Evolutionary conservation across 1,140 invertebrate species (phyloP).

Genomic region (Notospermus geniculatus): DNA sequence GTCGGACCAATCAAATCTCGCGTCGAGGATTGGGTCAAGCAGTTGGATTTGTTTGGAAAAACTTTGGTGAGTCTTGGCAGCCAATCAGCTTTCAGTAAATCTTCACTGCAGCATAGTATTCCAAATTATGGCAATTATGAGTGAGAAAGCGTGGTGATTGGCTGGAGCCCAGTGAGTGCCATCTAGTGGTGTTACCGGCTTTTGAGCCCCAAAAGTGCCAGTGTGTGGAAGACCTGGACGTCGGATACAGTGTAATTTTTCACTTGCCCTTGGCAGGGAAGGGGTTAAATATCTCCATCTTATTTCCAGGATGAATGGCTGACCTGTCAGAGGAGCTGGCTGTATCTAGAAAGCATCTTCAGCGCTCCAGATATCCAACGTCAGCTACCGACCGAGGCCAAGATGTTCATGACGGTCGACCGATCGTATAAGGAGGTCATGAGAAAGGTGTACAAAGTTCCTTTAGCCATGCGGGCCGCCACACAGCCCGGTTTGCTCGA

Average conservation of each 20-base stretch:
- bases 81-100: no score
- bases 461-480: constrained; percentile 53
- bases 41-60: constrained; percentile 72
- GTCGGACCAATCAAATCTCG: constrained; percentile 76
- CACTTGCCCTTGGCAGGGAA: neutral
- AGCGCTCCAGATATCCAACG: constrained; percentile 83
- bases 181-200: no score
- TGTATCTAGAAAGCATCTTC: constrained; percentile 85
- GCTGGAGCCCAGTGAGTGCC: no score
- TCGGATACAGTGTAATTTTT: no score
- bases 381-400: constrained; percentile 79
- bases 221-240: no score
- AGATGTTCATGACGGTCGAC: constrained; percentile 78
- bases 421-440: constrained; percentile 85
- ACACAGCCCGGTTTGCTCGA: constrained; percentile 55
- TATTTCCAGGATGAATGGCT: constrained; percentile 75
- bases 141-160: no score
- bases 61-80: constrained; percentile 71
- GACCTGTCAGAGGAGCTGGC: constrained; percentile 79
- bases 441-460: constrained; percentile 59
- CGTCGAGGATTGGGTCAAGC: constrained; percentile 76
- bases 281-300: constrained; percentile 4
- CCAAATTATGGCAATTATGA: no score
- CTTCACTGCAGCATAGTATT: no score
- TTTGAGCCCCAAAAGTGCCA: no score